These are phyloP conservation scores for Limnephilus marmoratus DNA, from an alignment of 2,888 invertebrate genomes.

Conservation along the genomic window DNA sequence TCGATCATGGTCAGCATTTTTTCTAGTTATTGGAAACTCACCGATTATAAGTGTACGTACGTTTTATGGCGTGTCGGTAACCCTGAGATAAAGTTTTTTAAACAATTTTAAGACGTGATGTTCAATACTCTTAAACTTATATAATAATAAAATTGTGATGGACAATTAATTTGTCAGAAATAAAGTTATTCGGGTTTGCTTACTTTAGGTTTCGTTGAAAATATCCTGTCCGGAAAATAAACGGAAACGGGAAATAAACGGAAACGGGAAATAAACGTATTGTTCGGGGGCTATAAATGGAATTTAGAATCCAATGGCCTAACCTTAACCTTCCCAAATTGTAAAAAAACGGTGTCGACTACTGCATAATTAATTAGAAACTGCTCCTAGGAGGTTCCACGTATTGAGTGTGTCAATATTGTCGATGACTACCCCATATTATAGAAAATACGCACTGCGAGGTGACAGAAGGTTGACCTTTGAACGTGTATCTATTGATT, in stretches of 20 bases:
- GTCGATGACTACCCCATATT: conserved; percentile 2
- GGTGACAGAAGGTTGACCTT: background rate
- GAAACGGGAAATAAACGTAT: background rate
- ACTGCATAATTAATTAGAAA: background rate
- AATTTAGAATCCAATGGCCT: background rate
- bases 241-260: background rate
- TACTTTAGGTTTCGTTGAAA: background rate
- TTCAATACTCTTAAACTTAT: background rate
- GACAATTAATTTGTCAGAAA: background rate
- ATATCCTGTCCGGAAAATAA: background rate
- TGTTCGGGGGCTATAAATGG: background rate
- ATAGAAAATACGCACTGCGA: background rate
- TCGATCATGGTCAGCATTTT: background rate
- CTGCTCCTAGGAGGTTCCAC: background rate
- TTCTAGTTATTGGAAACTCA: background rate
- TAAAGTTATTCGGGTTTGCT: background rate
- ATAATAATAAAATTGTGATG: background rate
- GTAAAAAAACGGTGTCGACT: background rate
- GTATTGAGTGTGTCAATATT: conserved; percentile 2
- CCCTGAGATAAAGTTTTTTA: background rate
- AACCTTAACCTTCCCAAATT: background rate
- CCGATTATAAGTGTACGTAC: background rate
- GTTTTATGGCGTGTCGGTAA: background rate
- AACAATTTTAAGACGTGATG: background rate
- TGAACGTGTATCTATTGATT: background rate